Evolutionary conservation across 2,797 vertebrate genomes (phyloP), one percentile per base, ranked within the genome.

Genomic region (Hoplostethus atlanticus): DNA sequence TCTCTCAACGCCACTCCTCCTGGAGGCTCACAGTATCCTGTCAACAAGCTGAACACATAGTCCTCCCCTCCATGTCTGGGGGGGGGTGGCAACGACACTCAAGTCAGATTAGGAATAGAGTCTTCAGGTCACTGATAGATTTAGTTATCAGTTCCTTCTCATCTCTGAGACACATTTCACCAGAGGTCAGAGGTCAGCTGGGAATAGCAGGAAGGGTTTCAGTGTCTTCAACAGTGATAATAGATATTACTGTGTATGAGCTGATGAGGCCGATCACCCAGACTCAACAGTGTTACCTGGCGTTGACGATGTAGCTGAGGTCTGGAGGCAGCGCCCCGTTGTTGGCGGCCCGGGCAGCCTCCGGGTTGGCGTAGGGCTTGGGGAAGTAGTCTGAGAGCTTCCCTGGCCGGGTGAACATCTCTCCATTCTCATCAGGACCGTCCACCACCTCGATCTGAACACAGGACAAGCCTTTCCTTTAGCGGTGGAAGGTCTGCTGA

Each of bases 371-470:
- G 64, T 99, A 99, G 0, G 97, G 97, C 64, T 95, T 96, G 5
- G 97, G 97, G 77, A 99, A 97, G 60, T 95, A 96, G 85, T 99
- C 97, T 0, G 96, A 97, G 44, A 95, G 90, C 83, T 98, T 98
- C 12, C 97, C 97, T 0, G 97, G 92, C 5, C 97, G 92, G 76
- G 88, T 96, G 85, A 97, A 98, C 97, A 99, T 98, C 89, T 98
- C 96, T 0, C 97, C 97, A 0, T 54, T 90, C 7, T 99, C 97
- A 51, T 98, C 95, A 0, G 97, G 97, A 13, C 97, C 97, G 0
- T 98, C 97, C 68, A 96, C 83, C 0, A 99, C 91, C 82, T 98
- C 96, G 36, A 93, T 57, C 97, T 99, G 83, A 42, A 66, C 55
- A 69, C 15, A 65, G 30, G 6, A 55, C 1, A 15, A 36, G 9